These are phyloP conservation scores for Characodon lateralis DNA, from an alignment of 2,797 vertebrate species.

Conservation along the genomic window DNA sequence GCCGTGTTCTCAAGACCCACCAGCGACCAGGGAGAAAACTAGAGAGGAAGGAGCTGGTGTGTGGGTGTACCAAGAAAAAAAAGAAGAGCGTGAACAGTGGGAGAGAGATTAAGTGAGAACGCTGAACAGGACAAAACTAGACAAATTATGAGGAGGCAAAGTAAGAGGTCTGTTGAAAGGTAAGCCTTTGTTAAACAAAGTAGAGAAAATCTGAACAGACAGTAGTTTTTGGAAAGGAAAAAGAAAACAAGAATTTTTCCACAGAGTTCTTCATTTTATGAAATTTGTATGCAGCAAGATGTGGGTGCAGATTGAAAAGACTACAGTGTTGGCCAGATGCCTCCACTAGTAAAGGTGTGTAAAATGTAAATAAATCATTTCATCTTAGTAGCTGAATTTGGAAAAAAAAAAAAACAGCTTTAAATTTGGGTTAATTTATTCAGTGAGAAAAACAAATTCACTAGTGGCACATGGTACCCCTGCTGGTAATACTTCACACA, in stretches of 20 bases:
- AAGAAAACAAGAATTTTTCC: conserved; percentile 44
- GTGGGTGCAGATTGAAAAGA: conserved; percentile 52
- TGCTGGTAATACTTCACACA: too few relatives aligned
- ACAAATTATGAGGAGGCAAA: conserved; percentile 24
- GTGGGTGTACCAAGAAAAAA: background rate
- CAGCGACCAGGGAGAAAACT: conserved; percentile 54
- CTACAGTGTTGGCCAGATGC: background rate
- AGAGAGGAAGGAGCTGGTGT: conserved; percentile 13
- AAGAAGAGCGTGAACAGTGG: conserved; percentile 21
- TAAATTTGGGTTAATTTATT: background rate
- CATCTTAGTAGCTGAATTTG: background rate
- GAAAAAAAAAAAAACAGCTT: background rate
- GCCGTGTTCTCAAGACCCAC: conserved; percentile 69
- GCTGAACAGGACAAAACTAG: conserved; percentile 22
- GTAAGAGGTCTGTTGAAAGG: conserved; percentile 14
- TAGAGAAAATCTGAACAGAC: conserved; percentile 26
- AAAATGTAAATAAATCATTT: background rate
- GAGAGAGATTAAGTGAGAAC: conserved; percentile 44
- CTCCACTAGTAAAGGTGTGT: background rate
- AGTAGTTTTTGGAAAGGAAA: conserved; percentile 15
- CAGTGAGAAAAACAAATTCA: too few relatives aligned
- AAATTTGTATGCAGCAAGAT: conserved; percentile 37
- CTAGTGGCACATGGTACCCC: too few relatives aligned
- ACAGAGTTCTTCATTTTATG: conserved; percentile 53
- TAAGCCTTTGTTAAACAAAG: conserved; percentile 11